A percentile compares a stretch with the other conserved stretches of the same genome.
These are phyloP conservation scores for Lampris incognitus DNA, from an alignment of 2,113 vertebrate genomes.

Conservation along the genomic window DNA sequence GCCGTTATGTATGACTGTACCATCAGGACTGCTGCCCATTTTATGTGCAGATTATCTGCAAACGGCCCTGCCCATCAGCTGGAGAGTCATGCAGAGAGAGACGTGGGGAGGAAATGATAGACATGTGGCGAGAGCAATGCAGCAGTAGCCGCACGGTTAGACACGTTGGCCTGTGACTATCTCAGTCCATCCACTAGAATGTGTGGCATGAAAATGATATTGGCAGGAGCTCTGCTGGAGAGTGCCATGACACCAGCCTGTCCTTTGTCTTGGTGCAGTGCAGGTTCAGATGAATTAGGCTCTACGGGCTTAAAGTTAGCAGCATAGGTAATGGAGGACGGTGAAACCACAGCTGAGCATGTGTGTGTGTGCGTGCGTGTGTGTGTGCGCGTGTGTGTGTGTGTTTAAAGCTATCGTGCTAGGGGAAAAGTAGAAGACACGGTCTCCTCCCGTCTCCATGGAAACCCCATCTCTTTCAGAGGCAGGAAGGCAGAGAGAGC, in stretches of 20 bases:
- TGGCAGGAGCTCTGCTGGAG: conserved; percentile 3
- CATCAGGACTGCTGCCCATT: neutral
- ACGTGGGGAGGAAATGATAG: neutral
- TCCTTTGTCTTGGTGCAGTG: conserved; percentile 32
- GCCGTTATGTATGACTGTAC: neutral
- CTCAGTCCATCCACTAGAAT: neutral
- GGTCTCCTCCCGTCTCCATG: conserved; percentile 81
- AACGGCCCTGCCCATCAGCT: neutral
- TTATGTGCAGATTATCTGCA: conserved; percentile 1
- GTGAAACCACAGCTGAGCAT: conserved; percentile 58
- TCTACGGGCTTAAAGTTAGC: conserved; percentile 55
- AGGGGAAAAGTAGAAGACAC: conserved; percentile 77
- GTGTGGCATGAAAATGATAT: neutral
- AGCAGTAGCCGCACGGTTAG: conserved; percentile 10
- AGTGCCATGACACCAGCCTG: conserved; percentile 14
- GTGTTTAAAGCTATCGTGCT: conserved; percentile 66
- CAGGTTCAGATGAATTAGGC: conserved; percentile 36
- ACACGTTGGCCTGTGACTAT: conserved; percentile 20
- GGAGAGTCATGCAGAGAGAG: neutral
- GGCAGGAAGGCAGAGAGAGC: conserved; percentile 63
- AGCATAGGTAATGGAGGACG: conserved; percentile 43
- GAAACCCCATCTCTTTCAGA: conserved; percentile 79
- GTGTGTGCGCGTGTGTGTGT: conserved; percentile 31
- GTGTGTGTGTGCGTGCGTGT: conserved; percentile 27
- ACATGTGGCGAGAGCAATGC: neutral